Base-by-base conservation (phyloP, 2,888 invertebrate genomes). In the Clistopyga incitator region DNA sequence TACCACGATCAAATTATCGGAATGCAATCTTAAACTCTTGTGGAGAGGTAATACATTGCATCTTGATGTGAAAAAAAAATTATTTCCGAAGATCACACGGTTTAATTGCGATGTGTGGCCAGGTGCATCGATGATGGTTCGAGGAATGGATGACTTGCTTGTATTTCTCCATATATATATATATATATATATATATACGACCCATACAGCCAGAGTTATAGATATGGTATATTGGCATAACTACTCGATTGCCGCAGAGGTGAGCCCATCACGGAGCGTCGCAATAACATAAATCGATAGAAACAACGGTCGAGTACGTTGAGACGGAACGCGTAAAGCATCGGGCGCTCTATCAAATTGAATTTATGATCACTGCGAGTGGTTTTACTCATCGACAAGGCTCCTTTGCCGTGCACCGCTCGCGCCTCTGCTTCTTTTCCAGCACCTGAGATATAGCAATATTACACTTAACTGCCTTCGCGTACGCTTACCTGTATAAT, bases 291-390 rank as follows among this genome's bases (percentile, higher is more conserved):
- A 84, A 84, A 84, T 84, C 81, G 81, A 81, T 81, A 64, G 84
- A 84, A 82, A 78, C 80, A 80, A 76, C 84, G 85, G 72, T 80
- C 78, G 68, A 77, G 70, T 47, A 67, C 67, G 65, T 50, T 76
- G 76, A 68, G 67, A 75, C 78, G 65, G 25, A 20, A 78, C 85
- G 82, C 86, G 86, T 86, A 85, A 86, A 86, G 85, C 85, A 82
- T 84, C 81, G 72, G 81, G 74, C 64, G 78, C 81, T 86, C 85
- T 78, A 85, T 87, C 86, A 86, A 87, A 87, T 87, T 87, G 86
- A 87, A 87, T 87, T 87, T 87, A 87, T 85, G 86, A 87, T 87
- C 87, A 82, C 56, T 81, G 71, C 81, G 82, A 85, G 76, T 76
- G 81, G 81, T 86, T 87, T 86, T 80, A 85, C 86, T 85, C 78